These are phyloP conservation scores for Calcarius ornatus DNA, from an alignment of 2,113 vertebrate genomes.

Conservation along the genomic window DNA sequence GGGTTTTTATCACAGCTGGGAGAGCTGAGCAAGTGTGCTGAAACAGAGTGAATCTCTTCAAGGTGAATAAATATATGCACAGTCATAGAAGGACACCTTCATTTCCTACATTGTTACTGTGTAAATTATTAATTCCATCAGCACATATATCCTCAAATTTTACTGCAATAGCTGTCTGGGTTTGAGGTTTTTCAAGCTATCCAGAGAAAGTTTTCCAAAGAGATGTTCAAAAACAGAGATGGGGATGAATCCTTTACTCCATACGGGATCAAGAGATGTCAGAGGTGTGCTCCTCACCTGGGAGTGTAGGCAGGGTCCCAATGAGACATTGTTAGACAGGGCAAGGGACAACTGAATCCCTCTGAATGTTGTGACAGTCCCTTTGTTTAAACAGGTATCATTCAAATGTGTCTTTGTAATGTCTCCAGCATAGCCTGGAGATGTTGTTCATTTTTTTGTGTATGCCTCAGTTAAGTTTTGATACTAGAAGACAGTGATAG, in stretches of 20 bases:
- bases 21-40: neutral
- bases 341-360: neutral
- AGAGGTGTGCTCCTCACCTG: neutral
- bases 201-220: neutral
- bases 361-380: neutral
- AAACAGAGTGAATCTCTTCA: neutral
- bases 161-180: neutral
- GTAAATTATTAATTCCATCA: neutral
- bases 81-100: neutral
- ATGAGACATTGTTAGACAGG: neutral
- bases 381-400: neutral
- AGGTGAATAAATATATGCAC: neutral
- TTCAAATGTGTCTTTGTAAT: neutral
- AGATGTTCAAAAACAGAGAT: neutral
- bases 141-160: neutral
- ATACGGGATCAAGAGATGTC: neutral
- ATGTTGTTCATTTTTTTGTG: neutral
- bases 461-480: neutral
- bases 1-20: neutral
- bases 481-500: neutral
- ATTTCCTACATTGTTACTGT: neutral
- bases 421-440: neutral
- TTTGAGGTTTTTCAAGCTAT: neutral
- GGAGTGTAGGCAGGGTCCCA: neutral
- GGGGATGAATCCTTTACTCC: neutral